Evolutionary conservation across 2,888 invertebrate species (phyloP).

Genomic region (Cataglyphis albicans): DNA sequence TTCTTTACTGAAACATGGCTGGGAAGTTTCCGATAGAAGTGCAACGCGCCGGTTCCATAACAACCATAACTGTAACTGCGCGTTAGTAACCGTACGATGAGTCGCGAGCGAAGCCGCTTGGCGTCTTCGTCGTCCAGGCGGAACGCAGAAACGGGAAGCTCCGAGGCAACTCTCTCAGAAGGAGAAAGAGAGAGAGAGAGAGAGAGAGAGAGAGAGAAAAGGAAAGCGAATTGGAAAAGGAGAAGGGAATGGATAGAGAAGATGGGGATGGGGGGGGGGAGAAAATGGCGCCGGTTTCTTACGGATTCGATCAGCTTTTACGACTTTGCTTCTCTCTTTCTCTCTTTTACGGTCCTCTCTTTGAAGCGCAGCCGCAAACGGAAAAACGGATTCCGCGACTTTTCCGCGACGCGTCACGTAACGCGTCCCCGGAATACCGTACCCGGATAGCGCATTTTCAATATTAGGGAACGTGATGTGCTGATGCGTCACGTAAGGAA

Average conservation of each 20-base stretch:
- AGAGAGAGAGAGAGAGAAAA: conserved; percentile 27
- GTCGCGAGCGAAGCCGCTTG: conserved; percentile 56
- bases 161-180: background rate
- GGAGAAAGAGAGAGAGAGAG: background rate
- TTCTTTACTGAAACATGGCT: conserved; percentile 7
- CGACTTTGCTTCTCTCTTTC: background rate
- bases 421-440: conserved; percentile 36
- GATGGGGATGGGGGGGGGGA: background rate
- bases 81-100: conserved; percentile 58
- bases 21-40: conserved; percentile 11
- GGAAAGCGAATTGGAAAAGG: conserved; percentile 21
- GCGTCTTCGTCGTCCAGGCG: conserved; percentile 46
- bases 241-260: background rate
- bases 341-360: conserved; percentile 34
- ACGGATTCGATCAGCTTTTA: conserved; percentile 39
- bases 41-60: conserved; percentile 35
- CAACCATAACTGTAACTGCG: conserved; percentile 58
- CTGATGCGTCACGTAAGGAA: background rate
- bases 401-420: conserved; percentile 52
- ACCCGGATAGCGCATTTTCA: conserved; percentile 10
- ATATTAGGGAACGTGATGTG: conserved; percentile 51
- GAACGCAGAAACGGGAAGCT: conserved; percentile 51
- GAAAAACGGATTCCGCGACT: conserved; percentile 59
- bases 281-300: conserved; percentile 47
- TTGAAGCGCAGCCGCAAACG: conserved; percentile 45